Base-by-base conservation (phyloP, 2,888 invertebrate species). In the Tridacna crocea region DNA sequence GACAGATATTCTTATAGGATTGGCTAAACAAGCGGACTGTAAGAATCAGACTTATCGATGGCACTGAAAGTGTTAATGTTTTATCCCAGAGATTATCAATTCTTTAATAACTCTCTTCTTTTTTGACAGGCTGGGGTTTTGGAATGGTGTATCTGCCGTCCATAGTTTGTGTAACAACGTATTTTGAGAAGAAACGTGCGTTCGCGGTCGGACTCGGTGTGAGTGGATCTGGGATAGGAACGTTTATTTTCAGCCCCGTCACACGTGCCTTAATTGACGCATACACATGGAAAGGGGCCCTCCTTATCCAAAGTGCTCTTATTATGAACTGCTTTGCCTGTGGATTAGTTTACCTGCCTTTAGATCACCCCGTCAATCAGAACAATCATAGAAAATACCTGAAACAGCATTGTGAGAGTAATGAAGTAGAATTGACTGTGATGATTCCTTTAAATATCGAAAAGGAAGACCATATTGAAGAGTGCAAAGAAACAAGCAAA, bases 131-230 rank as follows among this genome's bases (percentile, higher is more conserved):
- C 11, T 36, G 68, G n/a, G 85, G 85, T 19, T 85, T 77, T 70
- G 85, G 85, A n/a, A 75, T 85, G 80, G 76, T 80, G 10, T 83
- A 75, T 27, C 78, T 85, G 3, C 80, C 85, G 0, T 74, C 85
- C 8, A 81, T 86, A 17, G 83, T 86, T 13, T 58, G 75, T 47
- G 79, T 83, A 12, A 77, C 48, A 46, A 72, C 72, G 17, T 86
- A 86, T 63, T 86, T 86, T 58, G 79, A 81, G 17, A 86, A 79
- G n/a, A 58, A 51, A 24, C 77, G 85, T 10, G 66, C 85, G 15
- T 63, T 86, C 47, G 85, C 81, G 15, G 79, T 72, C 17, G 83
- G 83, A n/a, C 77, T 86, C 22, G 82, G 76, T 15, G 83, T 83
- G 51, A 76, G 78, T 70, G 85, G 85, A 10, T 77, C 77, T 61